phyloP scores from a whole-genome alignment of 2,888 invertebrate species.

The Oxyscelio sp. region DNA sequence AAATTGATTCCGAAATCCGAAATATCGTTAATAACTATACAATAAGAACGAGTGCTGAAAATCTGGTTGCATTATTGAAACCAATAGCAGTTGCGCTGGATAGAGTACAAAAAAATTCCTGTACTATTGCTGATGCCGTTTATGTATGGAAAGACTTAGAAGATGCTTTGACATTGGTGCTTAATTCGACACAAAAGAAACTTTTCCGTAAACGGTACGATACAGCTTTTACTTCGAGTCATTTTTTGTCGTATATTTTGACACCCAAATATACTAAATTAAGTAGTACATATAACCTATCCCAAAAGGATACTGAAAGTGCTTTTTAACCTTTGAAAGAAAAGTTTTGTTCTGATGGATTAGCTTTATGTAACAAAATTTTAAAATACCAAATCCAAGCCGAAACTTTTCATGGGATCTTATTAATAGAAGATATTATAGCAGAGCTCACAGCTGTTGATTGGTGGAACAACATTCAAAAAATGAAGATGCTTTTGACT shows the following conservation, averaged over 20 bases:
- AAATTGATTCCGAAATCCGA: slow-evolving; percentile 19
- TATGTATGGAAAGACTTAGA: slow-evolving; percentile 37
- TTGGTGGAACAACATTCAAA: slow-evolving; percentile 39
- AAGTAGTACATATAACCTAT: neutral
- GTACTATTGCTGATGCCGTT: slow-evolving; percentile 43
- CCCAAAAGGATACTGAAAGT: slow-evolving; percentile 9
- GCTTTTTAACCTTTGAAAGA: slow-evolving; percentile 16
- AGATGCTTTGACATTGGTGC: no score
- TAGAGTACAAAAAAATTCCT: slow-evolving; percentile 29
- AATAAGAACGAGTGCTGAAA: slow-evolving; percentile 3
- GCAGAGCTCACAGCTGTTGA: slow-evolving; percentile 25
- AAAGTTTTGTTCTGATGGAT: slow-evolving; percentile 9
- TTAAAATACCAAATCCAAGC: slow-evolving; percentile 30
- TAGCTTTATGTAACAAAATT: slow-evolving; percentile 26
- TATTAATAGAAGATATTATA: slow-evolving; percentile 34
- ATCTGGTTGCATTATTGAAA: neutral
- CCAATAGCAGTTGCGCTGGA: neutral
- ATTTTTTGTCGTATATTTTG: slow-evolving; percentile 1
- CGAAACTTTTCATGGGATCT: slow-evolving; percentile 34
- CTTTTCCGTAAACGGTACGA: slow-evolving; percentile 12
- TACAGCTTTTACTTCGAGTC: slow-evolving; percentile 1
- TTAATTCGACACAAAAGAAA: slow-evolving; percentile 18
- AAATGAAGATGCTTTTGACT: slow-evolving; percentile 32
- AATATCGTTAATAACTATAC: neutral
- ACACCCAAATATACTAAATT: neutral